Evolutionary conservation across 2,888 invertebrate genomes (phyloP), one percentile per base, ranked within the genome.

Genomic region (Ephialtes manifestator): DNA sequence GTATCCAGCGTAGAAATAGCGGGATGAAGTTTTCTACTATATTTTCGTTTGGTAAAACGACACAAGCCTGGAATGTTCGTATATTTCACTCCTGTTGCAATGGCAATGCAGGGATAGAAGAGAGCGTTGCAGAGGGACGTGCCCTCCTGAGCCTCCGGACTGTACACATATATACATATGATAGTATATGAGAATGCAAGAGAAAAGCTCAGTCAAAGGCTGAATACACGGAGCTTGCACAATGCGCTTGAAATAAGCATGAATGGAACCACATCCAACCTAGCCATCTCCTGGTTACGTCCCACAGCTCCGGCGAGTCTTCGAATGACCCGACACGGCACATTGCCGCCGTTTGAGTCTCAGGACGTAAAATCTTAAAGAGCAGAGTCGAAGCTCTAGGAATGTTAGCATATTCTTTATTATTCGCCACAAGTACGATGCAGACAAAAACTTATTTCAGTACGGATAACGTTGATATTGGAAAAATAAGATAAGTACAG

Each of bases 181-280:
- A 85, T 88, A 89, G 89, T 84, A 86, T 75, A 68, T 35, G 76
- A 80, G 74, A 83, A 91, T 86, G 89, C 89, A 89, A 90, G 90
- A 89, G 86, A 89, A 83, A 83, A 85, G 89, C 79, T 74, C 81
- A 92, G 91, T 93, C 92, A 92, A 93, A 93, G 91, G 92, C 90
- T 92, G 93, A 92, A 93, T 92, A 88, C 91, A 88, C 88, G 81
- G 83, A 83, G 90, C 87, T 79, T 68, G 85, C 89, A 93, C 93
- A 93, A 92, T 93, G 92, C 92, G 93, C 92, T 91, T 92, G 92
- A 93, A 93, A 93, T 93, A 93, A 93, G 93, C 90, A 92, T 93
- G 93, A 93, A 93, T 93, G 93, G 92, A 90, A 90, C 90, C 90
- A 83, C 90, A 90, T 90, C 87, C 89, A 89, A 88, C 88, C 90